A percentile compares a stretch with the other conserved stretches of the same genome.
phyloP scores from a whole-genome alignment of 1,140 invertebrate genomes.

The Chrysomallon squamiferum region DNA sequence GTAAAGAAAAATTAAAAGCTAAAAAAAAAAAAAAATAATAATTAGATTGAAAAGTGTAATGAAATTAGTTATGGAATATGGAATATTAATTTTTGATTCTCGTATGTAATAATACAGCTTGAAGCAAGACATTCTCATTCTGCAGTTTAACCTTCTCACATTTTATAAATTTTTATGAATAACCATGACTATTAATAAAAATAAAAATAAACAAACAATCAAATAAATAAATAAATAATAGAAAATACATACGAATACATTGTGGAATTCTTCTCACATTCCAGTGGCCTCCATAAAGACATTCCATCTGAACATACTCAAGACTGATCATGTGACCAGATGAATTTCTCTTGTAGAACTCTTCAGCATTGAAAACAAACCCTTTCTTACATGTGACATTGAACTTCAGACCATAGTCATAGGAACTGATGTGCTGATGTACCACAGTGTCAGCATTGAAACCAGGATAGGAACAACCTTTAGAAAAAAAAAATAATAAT shows the following conservation, averaged over 20 bases:
- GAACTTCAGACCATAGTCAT: constrained; percentile 16
- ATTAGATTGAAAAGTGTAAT: too few relatives aligned
- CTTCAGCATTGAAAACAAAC: constrained; percentile 25
- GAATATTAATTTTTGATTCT: too few relatives aligned
- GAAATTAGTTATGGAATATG: too few relatives aligned
- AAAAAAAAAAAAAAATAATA: too few relatives aligned
- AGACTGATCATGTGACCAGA: constrained; percentile 1
- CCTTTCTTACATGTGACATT: constrained; percentile 31
- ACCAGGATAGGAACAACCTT: constrained; percentile 28
- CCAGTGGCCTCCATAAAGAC: constrained; percentile 31
- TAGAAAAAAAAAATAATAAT: not conserved
- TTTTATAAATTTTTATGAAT: too few relatives aligned
- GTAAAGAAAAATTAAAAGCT: too few relatives aligned
- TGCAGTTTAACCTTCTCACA: too few relatives aligned
- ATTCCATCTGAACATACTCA: constrained; percentile 17
- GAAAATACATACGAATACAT: constrained; percentile 25
- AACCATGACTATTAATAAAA: too few relatives aligned
- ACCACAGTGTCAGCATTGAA: constrained; percentile 22
- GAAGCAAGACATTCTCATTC: too few relatives aligned
- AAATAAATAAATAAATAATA: too few relatives aligned
- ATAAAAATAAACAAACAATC: too few relatives aligned
- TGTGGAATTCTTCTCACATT: constrained; percentile 23
- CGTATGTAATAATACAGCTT: too few relatives aligned
- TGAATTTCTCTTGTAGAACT: constrained; percentile 17
- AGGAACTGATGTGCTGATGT: not conserved